A percentile compares a stretch with the other conserved stretches of the same genome.
Conservation (phyloP, 64 coral and sea anemone genomes). For the Hydrozoanthus tunicans region DNA sequence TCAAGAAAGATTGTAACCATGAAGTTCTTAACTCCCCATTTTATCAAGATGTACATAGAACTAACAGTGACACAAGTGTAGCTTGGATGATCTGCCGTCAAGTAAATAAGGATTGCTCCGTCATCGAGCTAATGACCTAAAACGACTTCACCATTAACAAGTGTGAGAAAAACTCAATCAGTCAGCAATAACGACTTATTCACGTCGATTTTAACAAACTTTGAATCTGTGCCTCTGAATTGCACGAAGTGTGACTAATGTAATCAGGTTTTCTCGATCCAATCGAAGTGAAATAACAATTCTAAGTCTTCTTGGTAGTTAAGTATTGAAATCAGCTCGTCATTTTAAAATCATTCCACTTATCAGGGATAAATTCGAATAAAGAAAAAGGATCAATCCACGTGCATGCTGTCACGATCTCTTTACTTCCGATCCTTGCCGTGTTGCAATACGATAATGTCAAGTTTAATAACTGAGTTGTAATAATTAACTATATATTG, state of each 20-base stretch:
- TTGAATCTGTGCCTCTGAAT: background rate
- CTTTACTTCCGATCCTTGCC: too few species aligned
- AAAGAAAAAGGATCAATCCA: background rate
- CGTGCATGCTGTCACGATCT: background rate
- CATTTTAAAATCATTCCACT: background rate
- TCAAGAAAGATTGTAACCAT: too few species aligned
- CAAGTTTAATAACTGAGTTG: background rate
- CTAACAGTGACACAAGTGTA: too few species aligned
- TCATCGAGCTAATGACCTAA: too few species aligned
- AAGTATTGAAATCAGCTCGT: background rate
- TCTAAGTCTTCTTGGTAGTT: background rate
- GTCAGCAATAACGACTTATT: background rate
- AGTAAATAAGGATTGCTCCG: too few species aligned
- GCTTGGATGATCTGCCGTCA: too few species aligned
- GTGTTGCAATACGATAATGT: too few species aligned
- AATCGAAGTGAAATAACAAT: background rate
- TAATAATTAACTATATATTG: background rate
- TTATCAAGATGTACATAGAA: too few species aligned
- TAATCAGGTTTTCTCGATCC: background rate
- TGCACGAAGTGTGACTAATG: too few species aligned
- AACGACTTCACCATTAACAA: too few species aligned
- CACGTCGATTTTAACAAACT: background rate
- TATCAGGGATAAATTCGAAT: background rate
- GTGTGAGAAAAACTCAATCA: too few species aligned
- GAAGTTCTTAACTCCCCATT: too few species aligned